Conservation (phyloP, 2,113 vertebrate species). For the Chaetodon trifascialis region DNA sequence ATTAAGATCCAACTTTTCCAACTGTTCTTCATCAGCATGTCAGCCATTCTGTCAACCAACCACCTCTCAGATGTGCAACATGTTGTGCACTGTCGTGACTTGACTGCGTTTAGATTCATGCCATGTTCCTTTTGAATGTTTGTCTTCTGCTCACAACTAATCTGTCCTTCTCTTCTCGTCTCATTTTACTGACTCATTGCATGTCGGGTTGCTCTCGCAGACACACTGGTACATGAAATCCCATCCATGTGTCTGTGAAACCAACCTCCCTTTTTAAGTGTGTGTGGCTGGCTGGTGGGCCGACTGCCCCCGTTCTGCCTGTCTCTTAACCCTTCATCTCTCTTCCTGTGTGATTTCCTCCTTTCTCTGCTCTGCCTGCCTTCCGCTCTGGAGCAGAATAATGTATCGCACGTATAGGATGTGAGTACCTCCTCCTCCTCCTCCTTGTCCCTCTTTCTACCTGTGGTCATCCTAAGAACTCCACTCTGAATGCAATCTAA, state of each 20-base stretch:
- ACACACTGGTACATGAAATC: not conserved
- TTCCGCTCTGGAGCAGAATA: constrained; percentile 97
- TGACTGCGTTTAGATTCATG: constrained; percentile 1
- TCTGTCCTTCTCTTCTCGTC: constrained; percentile 26
- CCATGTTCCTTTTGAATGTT: constrained; percentile 9
- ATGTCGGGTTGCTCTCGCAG: constrained; percentile 62
- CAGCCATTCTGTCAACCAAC: not conserved
- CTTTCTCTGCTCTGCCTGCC: constrained; percentile 87
- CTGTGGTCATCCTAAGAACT: constrained; percentile 28
- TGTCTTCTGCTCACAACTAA: constrained; percentile 16
- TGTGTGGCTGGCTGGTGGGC: not conserved
- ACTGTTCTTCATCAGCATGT: constrained; percentile 19
- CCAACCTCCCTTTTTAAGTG: not conserved
- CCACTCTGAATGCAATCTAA: constrained; percentile 16
- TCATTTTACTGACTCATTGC: constrained; percentile 36
- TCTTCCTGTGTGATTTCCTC: constrained; percentile 85
- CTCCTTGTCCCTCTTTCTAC: not conserved
- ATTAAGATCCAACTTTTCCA: not conserved
- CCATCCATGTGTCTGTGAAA: constrained; percentile 42
- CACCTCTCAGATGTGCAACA: not conserved
- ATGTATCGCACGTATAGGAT: constrained; percentile 99
- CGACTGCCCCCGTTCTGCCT: constrained; percentile 6
- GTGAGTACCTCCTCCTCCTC: constrained; percentile 90
- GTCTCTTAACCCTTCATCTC: constrained; percentile 76
- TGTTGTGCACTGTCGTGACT: not conserved